These are phyloP conservation scores for Diadegma fenestrale DNA, from an alignment of 2,888 invertebrate species.

Conservation along the genomic window DNA sequence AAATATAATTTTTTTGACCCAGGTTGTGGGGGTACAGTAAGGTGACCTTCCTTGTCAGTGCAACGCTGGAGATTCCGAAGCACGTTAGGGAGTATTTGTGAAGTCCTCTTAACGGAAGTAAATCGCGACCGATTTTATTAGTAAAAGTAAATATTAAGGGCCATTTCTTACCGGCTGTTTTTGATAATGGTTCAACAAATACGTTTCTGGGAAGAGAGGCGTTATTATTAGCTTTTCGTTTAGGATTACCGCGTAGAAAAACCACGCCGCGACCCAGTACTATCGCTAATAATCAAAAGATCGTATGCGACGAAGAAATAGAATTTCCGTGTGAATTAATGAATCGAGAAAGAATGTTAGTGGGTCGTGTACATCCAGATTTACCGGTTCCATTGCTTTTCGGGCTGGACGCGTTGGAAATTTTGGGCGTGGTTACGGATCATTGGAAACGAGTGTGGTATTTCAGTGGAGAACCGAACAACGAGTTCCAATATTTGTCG, in stretches of 20 bases:
- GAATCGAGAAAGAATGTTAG: background rate
- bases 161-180: too few species aligned
- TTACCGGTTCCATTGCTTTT: conserved; percentile 25
- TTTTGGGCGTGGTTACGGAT: conserved; percentile 11
- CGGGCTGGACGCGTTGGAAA: background rate
- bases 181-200: conserved; percentile 7
- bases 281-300: conserved; percentile 13
- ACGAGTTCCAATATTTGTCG: background rate
- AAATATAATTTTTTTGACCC: too few species aligned
- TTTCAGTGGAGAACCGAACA: conserved; percentile 7
- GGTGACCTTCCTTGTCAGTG: too few species aligned
- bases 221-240: background rate
- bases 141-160: too few species aligned
- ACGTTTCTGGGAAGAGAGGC: background rate
- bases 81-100: background rate
- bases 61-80: too few species aligned
- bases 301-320: conserved; percentile 3
- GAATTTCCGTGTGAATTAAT: conserved; percentile 46
- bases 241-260: background rate
- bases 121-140: too few species aligned
- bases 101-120: background rate
- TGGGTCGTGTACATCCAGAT: background rate
- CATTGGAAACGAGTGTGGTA: conserved; percentile 1
- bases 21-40: too few species aligned
- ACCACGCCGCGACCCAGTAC: background rate